A percentile compares a stretch with the other conserved stretches of the same genome.
Conservation (phyloP, 2,888 invertebrate species). For the Meloe dianella region DNA sequence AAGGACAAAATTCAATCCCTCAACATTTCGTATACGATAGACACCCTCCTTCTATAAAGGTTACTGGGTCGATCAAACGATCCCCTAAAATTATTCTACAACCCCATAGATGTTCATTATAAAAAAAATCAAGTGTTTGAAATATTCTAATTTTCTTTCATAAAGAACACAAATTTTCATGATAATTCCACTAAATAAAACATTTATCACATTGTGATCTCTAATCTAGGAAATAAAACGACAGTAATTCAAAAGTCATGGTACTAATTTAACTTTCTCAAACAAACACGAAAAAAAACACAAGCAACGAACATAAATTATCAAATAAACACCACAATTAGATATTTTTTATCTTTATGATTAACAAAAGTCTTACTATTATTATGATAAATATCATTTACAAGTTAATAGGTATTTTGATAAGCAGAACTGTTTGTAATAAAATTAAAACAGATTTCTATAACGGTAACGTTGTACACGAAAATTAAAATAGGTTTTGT, state of each 20-base stretch:
- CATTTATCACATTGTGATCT: not conserved
- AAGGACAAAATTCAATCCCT: too few species aligned
- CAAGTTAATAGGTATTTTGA: not conserved
- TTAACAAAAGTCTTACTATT: not conserved
- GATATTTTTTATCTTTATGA: constrained; percentile 1
- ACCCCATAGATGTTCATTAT: too few species aligned
- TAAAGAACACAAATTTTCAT: not conserved
- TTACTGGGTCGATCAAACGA: too few species aligned
- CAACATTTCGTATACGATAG: too few species aligned
- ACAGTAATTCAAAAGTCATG: constrained; percentile 20
- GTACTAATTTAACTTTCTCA: constrained; percentile 30
- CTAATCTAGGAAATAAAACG: not conserved
- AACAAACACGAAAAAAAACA: not conserved
- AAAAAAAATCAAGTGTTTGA: too few species aligned
- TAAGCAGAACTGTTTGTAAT: constrained; percentile 2
- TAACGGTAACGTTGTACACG: not conserved
- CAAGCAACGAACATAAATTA: constrained; percentile 22
- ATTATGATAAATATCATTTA: not conserved
- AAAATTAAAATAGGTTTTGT: constrained; percentile 25
- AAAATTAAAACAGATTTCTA: not conserved
- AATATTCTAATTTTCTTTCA: not conserved
- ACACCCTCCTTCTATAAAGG: too few species aligned
- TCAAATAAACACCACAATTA: constrained; percentile 18
- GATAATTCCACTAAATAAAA: not conserved
- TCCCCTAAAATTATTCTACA: too few species aligned